Percentiles rank a stretch among this genome's conserved stretches.
phyloP scores from a whole-genome alignment of 2,113 vertebrate species.

The Orientallactaga bullata region DNA sequence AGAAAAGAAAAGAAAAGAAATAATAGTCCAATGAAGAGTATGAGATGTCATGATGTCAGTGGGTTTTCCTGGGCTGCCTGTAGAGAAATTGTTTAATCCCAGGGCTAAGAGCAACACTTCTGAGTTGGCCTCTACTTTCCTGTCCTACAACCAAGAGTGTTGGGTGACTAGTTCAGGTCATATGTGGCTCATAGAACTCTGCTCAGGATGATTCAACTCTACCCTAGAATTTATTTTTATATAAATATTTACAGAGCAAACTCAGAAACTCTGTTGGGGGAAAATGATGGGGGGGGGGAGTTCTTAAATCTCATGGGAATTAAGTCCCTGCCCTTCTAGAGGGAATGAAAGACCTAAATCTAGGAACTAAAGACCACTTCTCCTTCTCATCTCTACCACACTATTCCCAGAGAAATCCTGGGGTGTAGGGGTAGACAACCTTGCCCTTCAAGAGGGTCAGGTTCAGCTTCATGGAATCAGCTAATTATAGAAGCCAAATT shows the following conservation, averaged over 20 bases:
- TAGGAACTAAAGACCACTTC: background rate
- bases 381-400: background rate
- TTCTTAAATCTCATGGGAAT: background rate
- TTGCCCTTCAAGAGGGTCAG: background rate
- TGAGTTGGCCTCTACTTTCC: background rate
- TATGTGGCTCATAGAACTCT: constrained; percentile 21
- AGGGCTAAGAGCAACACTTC: background rate
- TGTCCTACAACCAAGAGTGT: background rate
- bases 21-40: too few species aligned
- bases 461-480: background rate
- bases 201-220: constrained; percentile 66
- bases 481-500: constrained; percentile 44
- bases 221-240: constrained; percentile 73
- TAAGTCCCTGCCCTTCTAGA: background rate
- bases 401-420: background rate
- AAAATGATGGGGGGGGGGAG: background rate
- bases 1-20: too few species aligned
- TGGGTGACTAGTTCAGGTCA: constrained; percentile 26
- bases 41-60: too few species aligned
- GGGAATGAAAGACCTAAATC: constrained; percentile 1
- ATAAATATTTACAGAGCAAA: constrained; percentile 80
- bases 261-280: background rate
- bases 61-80: background rate
- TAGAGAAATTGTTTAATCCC: background rate
- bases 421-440: background rate